Evolutionary conservation across 2,888 invertebrate genomes (phyloP).

Genomic region (Ornithoptera priamus): DNA sequence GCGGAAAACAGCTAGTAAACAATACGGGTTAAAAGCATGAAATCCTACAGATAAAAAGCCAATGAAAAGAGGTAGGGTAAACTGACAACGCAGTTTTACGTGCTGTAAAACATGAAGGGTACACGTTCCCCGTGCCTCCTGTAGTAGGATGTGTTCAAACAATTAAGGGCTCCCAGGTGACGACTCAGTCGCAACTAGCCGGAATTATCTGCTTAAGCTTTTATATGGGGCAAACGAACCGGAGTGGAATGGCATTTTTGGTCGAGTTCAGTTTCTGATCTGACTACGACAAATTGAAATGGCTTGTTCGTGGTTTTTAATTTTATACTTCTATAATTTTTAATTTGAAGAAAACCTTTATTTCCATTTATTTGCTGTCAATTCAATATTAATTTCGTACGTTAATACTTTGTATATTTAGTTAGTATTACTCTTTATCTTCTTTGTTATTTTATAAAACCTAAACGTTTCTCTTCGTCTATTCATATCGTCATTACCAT

Average conservation of each 20-base stretch:
- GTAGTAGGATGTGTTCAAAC: conserved; percentile 52
- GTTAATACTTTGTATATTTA: no score
- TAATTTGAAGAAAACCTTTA: no score
- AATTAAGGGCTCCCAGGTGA: conserved; percentile 72
- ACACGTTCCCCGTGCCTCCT: conserved; percentile 38
- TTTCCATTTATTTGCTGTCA: no score
- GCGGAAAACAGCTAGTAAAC: no score
- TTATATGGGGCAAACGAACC: conserved; percentile 37
- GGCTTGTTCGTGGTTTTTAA: background rate
- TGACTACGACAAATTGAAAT: background rate
- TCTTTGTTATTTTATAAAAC: no score
- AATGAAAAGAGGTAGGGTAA: conserved; percentile 2
- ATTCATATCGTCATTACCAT: no score
- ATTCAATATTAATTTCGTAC: no score
- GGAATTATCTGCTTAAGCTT: conserved; percentile 71
- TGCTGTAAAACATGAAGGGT: conserved; percentile 44
- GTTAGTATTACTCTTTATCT: no score
- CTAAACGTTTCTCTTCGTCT: no score
- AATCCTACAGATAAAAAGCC: background rate
- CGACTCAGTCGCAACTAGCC: conserved; percentile 62
- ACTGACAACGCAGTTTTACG: conserved; percentile 43
- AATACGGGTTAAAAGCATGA: background rate
- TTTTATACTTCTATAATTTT: background rate
- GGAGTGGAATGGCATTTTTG: conserved; percentile 26
- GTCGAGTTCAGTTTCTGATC: conserved; percentile 4